Base-by-base conservation (phyloP, 1,140 invertebrate genomes). In the Heliothis virescens region DNA sequence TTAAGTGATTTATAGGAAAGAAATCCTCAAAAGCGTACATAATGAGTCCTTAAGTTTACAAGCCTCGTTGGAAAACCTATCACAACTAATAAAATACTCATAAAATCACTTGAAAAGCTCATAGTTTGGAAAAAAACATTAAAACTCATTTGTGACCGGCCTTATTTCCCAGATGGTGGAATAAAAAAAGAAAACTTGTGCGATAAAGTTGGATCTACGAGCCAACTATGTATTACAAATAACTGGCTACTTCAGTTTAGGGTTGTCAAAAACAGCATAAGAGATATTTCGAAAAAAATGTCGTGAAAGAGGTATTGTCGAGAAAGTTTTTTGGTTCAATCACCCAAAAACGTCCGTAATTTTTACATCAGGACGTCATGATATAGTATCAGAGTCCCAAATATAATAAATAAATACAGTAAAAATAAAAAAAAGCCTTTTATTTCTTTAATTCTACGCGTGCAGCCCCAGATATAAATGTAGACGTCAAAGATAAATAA, bases 191-290 rank as follows among this genome's bases (percentile, higher is more conserved):
- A 67, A 74, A 41, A 74, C 26, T 74, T 74, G 41, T 12, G 34
- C 72, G 57, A 74, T 74, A 74, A 74, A 74, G 18, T 47, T 16
- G 72, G 57, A 74, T 74, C 62, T 74, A 74, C 57, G 72, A 74
- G 72, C 11, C 16, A 59, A 62, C 57, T 74, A 74, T 74, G 57
- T 62, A 50, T 74, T 60, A 74, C 72, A 48, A 60, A 48, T 60
- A 60, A 74, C 21, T 50, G 67, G 67, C 18, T 48, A 52, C 48
- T 71, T n/a, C 50, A 52, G 29, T 7, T 7, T 18, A 74, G 72
- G 72, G 72, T 48, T 74, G 72, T 21, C 55, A 48, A 48, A 48
- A 13, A 13, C 15, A 26, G 62, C 34, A 34, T 34, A 26, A 26
- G n/a, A n/a, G n/a, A 26, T 2, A 26, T 34, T 34, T 34, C 1